Evolutionary conservation across 2,113 vertebrate genomes (phyloP).

Genomic region (Erpornis zantholeuca): DNA sequence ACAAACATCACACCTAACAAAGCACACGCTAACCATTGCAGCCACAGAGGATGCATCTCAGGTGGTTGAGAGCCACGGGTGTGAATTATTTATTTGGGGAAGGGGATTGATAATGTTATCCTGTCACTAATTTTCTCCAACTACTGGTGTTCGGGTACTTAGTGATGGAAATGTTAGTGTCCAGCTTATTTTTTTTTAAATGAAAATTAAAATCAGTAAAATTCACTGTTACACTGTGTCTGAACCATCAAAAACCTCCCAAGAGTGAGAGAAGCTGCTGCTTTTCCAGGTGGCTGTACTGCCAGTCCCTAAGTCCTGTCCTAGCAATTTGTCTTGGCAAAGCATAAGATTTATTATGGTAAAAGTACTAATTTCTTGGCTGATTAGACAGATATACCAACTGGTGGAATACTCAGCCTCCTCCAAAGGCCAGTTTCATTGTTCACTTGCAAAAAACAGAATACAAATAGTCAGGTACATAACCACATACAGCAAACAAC

Average conservation of each 20-base stretch:
- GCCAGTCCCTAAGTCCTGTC: not conserved
- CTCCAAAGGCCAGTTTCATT: not conserved
- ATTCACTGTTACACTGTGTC: not conserved
- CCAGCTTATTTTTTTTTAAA: not conserved
- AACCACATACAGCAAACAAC: not conserved
- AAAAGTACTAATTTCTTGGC: not conserved
- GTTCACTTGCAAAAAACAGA: not conserved
- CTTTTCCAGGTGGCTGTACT: not conserved
- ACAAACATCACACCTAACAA: slow-evolving; percentile 72
- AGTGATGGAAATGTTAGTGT: not conserved
- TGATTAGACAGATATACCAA: not conserved
- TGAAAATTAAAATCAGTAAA: not conserved
- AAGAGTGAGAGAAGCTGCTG: not conserved
- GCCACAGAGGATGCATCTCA: slow-evolving; percentile 42
- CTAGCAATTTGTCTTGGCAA: not conserved
- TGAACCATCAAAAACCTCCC: not conserved
- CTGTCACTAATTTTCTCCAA: not conserved
- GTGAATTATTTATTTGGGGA: slow-evolving; percentile 71
- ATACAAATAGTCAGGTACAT: not conserved
- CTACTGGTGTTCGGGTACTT: not conserved
- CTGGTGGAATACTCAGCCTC: not conserved
- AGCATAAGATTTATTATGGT: not conserved
- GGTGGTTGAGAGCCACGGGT: slow-evolving; percentile 71
- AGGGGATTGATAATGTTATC: not conserved
- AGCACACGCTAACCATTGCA: slow-evolving; percentile 10